Conservation (phyloP, 2,888 invertebrate species). For the Parochlus steinenii region DNA sequence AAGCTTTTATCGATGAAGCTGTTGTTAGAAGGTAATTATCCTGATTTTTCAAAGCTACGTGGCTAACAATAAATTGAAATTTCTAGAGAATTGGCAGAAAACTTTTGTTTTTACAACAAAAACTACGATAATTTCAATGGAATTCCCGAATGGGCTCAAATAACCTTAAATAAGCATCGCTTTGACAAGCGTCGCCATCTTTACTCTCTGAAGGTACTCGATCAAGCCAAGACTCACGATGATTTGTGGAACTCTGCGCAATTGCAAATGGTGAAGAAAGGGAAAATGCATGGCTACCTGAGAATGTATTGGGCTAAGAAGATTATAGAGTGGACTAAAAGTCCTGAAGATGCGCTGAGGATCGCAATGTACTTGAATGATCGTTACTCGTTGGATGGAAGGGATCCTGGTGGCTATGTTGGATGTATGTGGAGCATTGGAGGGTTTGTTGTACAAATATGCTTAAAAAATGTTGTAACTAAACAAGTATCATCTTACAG, state of each 20-base stretch:
- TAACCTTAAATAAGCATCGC: constrained; percentile 56
- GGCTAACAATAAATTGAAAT: too few relatives aligned
- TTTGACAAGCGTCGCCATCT: constrained; percentile 61
- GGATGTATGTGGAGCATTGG: constrained; percentile 94
- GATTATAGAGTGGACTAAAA: constrained; percentile 73
- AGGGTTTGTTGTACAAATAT: too few relatives aligned
- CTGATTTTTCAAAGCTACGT: too few relatives aligned
- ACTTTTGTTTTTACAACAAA: constrained; percentile 76
- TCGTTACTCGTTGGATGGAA: constrained; percentile 70
- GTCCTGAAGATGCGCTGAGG: constrained; percentile 63
- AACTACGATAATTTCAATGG: constrained; percentile 72
- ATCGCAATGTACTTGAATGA: constrained; percentile 73
- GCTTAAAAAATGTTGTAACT: too few relatives aligned
- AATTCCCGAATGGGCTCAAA: constrained; percentile 61
- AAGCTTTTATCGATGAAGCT: constrained; percentile 69
- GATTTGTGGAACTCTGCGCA: constrained; percentile 86
- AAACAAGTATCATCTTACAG: too few relatives aligned
- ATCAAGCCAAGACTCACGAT: constrained; percentile 61
- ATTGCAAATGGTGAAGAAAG: constrained; percentile 57
- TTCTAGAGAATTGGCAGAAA: constrained; percentile 78
- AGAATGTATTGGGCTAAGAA: constrained; percentile 96
- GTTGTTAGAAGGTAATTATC: constrained; percentile 73
- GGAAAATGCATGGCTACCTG: constrained; percentile 87
- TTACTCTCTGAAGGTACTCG: constrained; percentile 55
- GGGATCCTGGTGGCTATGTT: constrained; percentile 82